Evolutionary conservation across 2,113 vertebrate genomes (phyloP).

Genomic region (rat (Rattus norvegicus)): GRCr8 NC_086032.1:16937001-16937500

Average conservation of each 20-base stretch:
- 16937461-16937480: conserved; percentile 25
- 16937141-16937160: neutral
- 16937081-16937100: neutral
- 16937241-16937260: neutral
- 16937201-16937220: neutral
- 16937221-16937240: neutral
- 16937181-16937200: neutral
- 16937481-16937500: conserved; percentile 54
- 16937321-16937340: neutral
- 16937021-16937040: neutral
- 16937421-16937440: conserved; percentile 61
- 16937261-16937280: neutral
- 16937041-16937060: conserved; percentile 24
- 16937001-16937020: neutral
- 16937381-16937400: conserved; percentile 48
- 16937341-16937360: conserved; percentile 1
- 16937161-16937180: neutral
- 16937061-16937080: neutral
- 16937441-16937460: conserved; percentile 57
- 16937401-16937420: conserved; percentile 36
- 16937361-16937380: neutral
- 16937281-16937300: neutral
- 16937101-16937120: neutral
- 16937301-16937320: conserved; percentile 50
- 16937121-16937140: neutral